Conservation (phyloP, 2,113 vertebrate species). For the Thomomys bottae region DNA sequence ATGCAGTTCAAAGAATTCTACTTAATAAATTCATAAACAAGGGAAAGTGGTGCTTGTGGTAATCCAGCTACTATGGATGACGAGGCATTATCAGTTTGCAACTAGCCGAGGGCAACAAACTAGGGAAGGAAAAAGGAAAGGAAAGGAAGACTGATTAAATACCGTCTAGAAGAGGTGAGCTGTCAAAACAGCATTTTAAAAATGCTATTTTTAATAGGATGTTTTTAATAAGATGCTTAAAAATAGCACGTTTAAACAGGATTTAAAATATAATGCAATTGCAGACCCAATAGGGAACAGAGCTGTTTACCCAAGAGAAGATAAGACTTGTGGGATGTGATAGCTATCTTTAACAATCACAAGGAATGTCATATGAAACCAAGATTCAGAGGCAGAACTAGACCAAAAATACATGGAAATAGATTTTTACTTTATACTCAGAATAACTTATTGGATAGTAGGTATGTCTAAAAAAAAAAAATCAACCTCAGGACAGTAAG, state of each 20-base stretch:
- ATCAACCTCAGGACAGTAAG: no score
- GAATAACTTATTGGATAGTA: constrained; percentile 38
- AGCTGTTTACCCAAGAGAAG: constrained; percentile 49
- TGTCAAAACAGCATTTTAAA: no score
- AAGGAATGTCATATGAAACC: background rate
- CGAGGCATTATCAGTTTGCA: background rate
- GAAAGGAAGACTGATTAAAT: background rate
- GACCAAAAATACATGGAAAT: constrained; percentile 14
- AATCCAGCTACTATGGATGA: background rate
- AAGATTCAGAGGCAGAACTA: constrained; percentile 36
- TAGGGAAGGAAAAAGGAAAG: background rate
- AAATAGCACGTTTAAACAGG: no score
- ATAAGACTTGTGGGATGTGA: constrained; percentile 34
- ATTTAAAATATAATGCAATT: background rate
- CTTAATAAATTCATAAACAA: background rate
- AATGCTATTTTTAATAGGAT: no score
- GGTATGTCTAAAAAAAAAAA: constrained; percentile 19
- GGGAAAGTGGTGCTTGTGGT: no score
- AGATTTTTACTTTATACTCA: constrained; percentile 21
- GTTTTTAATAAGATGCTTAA: no score
- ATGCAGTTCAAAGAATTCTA: background rate
- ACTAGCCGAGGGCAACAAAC: background rate
- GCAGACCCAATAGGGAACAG: constrained; percentile 6
- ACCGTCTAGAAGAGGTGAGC: background rate
- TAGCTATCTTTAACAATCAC: constrained; percentile 13